Evolutionary conservation across 2,113 vertebrate genomes (phyloP).

Genomic region (Zonotrichia leucophrys): DNA sequence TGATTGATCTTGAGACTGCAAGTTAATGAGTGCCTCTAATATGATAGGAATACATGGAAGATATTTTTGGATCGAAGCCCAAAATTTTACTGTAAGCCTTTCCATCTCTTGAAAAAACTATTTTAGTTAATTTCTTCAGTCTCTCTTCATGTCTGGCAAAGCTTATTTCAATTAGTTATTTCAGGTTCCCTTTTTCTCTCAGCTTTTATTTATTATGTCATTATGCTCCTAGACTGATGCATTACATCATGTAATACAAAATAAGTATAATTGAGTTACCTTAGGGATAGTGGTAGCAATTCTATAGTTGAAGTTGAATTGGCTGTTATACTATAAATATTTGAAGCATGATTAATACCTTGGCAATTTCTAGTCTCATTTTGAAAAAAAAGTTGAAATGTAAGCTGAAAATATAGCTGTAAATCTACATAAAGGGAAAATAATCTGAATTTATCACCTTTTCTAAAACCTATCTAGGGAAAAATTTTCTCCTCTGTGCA

Average conservation of each 20-base stretch:
- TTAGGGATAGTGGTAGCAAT: neutral
- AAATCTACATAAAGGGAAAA: conserved; percentile 1
- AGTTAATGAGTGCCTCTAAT: neutral
- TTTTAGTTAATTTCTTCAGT: neutral
- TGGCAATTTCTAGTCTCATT: neutral
- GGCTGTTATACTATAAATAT: neutral
- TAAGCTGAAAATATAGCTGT: neutral
- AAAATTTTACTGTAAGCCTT: neutral
- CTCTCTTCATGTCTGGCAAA: neutral
- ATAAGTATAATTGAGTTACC: neutral
- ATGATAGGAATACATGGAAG: neutral
- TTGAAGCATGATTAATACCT: neutral
- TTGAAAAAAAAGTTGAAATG: neutral
- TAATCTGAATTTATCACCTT: neutral
- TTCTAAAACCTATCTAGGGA: neutral
- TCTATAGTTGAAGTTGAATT: neutral
- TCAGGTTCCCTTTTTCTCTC: neutral
- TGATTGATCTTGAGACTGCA: neutral
- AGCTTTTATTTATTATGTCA: neutral
- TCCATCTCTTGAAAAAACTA: neutral
- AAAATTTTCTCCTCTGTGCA: neutral
- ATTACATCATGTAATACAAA: neutral
- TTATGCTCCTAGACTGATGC: neutral
- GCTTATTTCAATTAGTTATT: neutral
- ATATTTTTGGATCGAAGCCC: neutral